Percentiles rank a stretch among this genome's conserved stretches.
Evolutionary conservation across 1,140 invertebrate genomes (phyloP).

Genomic region (Holcopasites calliopsidis): DNA sequence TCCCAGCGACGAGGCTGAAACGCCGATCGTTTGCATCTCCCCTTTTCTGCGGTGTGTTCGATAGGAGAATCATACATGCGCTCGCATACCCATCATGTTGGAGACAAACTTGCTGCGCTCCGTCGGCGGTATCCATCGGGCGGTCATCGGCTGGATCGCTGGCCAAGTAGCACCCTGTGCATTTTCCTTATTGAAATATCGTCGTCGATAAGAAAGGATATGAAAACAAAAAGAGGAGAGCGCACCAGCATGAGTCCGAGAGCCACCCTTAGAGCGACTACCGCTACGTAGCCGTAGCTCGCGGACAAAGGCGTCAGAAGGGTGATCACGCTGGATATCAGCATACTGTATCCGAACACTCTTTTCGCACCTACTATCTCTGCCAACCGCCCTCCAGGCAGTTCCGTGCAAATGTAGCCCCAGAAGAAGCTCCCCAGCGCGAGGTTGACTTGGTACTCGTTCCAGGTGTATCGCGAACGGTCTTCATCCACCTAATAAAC

Average conservation of each 20-base stretch:
- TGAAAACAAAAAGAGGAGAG: background rate
- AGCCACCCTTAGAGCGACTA: conserved; percentile 83
- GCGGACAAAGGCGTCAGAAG: conserved; percentile 89
- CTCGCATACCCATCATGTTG: conserved; percentile 89
- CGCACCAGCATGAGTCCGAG: conserved; percentile 86
- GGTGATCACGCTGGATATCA: conserved; percentile 90
- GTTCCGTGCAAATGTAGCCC: conserved; percentile 93
- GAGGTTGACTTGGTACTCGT: conserved; percentile 87
- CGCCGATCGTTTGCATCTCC: background rate
- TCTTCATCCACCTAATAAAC: conserved; percentile 53
- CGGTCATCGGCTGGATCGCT: conserved; percentile 92
- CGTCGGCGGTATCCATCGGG: conserved; percentile 93
- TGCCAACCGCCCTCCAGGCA: conserved; percentile 91
- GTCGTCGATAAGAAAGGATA: background rate
- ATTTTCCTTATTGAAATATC: no score
- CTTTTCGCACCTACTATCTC: conserved; percentile 90
- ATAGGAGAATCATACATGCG: background rate
- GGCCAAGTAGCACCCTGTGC: conserved; percentile 92
- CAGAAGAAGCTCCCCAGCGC: conserved; percentile 93
- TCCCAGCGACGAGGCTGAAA: conserved; percentile 88
- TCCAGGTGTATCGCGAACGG: conserved; percentile 83
- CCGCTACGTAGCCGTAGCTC: conserved; percentile 81
- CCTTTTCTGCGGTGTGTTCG: background rate
- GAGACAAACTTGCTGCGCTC: conserved; percentile 93
- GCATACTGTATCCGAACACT: conserved; percentile 92